A percentile compares a stretch with the other conserved stretches of the same genome.
Conservation (phyloP, 2,797 vertebrate species). For the Carduelis carduelis region DNA sequence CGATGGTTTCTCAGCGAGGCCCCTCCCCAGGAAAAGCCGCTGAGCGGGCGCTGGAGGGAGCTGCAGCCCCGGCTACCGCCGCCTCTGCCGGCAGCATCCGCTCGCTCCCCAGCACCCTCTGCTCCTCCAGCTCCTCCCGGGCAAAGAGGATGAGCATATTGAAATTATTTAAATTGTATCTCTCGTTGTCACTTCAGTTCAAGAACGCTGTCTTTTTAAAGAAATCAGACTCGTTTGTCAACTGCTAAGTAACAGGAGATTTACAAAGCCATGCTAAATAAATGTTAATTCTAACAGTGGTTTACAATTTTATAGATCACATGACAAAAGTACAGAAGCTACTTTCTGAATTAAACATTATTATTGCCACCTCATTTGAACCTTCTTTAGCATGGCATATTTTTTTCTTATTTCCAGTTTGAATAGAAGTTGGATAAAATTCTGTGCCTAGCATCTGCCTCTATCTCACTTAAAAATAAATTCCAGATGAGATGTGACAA, state of each 20-base stretch:
- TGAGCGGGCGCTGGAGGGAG: conserved; percentile 36
- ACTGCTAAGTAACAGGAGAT: neutral
- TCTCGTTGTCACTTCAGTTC: neutral
- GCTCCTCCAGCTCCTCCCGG: rapidly evolving
- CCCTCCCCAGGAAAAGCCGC: neutral
- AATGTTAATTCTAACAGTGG: neutral
- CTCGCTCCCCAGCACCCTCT: neutral
- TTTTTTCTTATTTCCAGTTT: neutral
- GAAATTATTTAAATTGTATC: neutral
- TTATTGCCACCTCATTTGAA: neutral
- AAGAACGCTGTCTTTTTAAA: neutral
- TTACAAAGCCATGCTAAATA: neutral
- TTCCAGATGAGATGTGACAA: neutral
- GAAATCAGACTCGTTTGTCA: neutral
- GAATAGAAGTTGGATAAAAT: neutral
- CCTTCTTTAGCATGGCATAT: neutral
- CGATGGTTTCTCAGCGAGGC: rapidly evolving
- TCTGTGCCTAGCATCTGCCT: neutral
- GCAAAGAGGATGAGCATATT: rapidly evolving
- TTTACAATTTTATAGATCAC: neutral
- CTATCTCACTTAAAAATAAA: neutral
- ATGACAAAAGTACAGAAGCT: neutral
- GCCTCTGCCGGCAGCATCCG: neutral
- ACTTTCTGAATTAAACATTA: neutral
- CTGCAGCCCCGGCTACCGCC: neutral